phyloP scores from a whole-genome alignment of 2,113 vertebrate species.

The Ictalurus furcatus region DNA sequence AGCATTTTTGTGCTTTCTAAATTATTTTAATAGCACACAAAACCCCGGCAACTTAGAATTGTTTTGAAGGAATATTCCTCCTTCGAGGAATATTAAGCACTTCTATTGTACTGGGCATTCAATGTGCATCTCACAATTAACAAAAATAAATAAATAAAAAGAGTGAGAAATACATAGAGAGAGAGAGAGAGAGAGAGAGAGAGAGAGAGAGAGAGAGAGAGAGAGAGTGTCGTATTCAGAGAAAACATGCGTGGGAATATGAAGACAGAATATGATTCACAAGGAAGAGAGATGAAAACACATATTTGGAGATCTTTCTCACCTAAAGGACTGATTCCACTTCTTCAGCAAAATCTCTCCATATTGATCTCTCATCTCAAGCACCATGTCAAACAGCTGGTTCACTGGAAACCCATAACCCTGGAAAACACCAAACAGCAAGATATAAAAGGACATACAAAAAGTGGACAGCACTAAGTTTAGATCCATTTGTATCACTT shows the following conservation, averaged over 20 bases:
- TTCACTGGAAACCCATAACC: conserved; percentile 93
- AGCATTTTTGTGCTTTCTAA: conserved; percentile 39
- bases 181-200: no score
- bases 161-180: not conserved
- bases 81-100: conserved; percentile 45
- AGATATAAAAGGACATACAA: not conserved
- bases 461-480: not conserved
- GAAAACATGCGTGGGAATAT: not conserved
- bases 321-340: conserved; percentile 92
- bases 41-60: conserved; percentile 8
- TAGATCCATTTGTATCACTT: not conserved
- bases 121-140: not conserved
- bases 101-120: conserved; percentile 16
- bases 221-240: not conserved
- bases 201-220: no score
- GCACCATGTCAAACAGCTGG: conserved; percentile 94
- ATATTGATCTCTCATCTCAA: conserved; percentile 96
- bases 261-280: not conserved
- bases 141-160: not conserved
- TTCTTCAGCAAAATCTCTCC: conserved; percentile 94
- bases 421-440: conserved; percentile 63
- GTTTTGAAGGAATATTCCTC: conserved; percentile 32
- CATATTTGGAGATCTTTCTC: not conserved
- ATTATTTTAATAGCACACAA: conserved; percentile 39
- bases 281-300: no score